Conservation (phyloP, 2,113 vertebrate species). For the Myotis yumanensis region DNA sequence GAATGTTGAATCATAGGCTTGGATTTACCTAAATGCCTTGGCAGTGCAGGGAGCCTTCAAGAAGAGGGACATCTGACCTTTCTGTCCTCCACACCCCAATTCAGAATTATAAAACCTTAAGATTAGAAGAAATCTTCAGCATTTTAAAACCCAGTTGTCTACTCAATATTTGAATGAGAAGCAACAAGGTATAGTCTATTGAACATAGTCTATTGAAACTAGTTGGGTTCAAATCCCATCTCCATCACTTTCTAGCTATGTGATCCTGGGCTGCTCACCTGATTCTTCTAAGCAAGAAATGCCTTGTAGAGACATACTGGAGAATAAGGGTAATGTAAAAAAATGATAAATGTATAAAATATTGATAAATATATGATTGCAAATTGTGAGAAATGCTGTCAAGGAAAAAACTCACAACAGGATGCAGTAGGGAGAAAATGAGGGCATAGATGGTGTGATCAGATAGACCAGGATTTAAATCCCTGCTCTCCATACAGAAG, state of each 20-base stretch:
- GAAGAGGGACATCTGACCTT: background rate
- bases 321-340: slow-evolving; percentile 14
- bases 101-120: slow-evolving; percentile 16
- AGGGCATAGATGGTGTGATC: background rate
- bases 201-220: background rate
- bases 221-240: background rate
- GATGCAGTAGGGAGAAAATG: background rate
- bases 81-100: background rate
- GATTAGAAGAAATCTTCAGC: background rate
- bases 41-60: background rate
- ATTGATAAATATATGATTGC: background rate
- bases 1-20: background rate
- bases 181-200: background rate
- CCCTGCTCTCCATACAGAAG: background rate
- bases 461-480: background rate
- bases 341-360: background rate
- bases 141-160: background rate
- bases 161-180: background rate
- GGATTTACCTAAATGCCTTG: background rate
- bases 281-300: background rate
- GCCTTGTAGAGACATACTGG: background rate
- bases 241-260: background rate
- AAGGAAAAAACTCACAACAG: background rate
- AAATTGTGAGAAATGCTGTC: background rate
- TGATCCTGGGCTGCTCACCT: background rate